Evolutionary conservation across 30 jellyfish, hydroid and myxozoan genomes (phyloP).

Genomic region (Aurelia aurita): DNA sequence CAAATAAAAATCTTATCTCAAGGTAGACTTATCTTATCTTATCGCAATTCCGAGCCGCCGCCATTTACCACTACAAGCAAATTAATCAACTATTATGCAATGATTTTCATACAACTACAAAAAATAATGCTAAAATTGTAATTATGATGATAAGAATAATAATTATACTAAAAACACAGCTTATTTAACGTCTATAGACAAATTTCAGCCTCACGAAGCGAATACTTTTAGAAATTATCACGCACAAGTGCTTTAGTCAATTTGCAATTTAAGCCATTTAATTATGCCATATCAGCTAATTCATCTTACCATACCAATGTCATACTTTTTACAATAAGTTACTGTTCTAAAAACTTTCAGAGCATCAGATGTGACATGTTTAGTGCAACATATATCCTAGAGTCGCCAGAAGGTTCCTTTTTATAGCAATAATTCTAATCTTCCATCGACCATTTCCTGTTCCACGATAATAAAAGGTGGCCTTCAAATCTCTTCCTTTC

Average conservation of each 20-base stretch:
- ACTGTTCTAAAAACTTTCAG: too few species aligned
- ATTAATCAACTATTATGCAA: conserved; percentile 39
- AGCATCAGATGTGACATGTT: too few species aligned
- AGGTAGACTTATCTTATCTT: conserved; percentile 35
- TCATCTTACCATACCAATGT: background rate
- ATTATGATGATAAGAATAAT: background rate
- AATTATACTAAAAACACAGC: conserved; percentile 50
- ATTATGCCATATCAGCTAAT: conserved; percentile 40
- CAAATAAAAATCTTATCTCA: conserved; percentile 56
- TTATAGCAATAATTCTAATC: too few species aligned
- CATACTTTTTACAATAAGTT: background rate
- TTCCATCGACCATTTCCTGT: too few species aligned
- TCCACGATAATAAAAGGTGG: too few species aligned
- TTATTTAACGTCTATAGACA: conserved; percentile 71
- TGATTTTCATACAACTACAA: conserved; percentile 68
- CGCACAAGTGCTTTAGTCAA: conserved; percentile 12
- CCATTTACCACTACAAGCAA: conserved; percentile 33
- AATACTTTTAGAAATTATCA: conserved; percentile 35
- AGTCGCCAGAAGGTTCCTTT: too few species aligned
- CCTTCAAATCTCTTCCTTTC: too few species aligned
- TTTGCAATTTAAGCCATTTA: background rate
- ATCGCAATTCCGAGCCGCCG: conserved; percentile 48
- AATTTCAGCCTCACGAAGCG: conserved; percentile 47
- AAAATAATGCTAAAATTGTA: conserved; percentile 9
- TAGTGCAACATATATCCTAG: too few species aligned